Conservation (phyloP, 2,113 vertebrate species). For the Xiphophorus couchianus region DNA sequence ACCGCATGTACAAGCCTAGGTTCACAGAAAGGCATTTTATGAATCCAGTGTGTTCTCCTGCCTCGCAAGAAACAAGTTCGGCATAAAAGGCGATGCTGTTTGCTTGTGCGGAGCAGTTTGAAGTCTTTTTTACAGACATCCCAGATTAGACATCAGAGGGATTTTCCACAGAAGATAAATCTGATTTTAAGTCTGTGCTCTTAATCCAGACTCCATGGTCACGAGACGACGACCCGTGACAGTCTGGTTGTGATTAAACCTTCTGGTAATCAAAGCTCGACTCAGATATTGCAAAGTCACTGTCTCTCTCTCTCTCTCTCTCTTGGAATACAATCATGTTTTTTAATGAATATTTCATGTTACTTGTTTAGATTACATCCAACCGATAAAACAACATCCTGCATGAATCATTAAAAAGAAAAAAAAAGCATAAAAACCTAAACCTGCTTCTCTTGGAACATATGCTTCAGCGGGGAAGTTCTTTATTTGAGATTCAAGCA, state of each 20-base stretch:
- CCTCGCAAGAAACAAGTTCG: neutral
- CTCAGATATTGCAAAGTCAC: slow-evolving; percentile 6
- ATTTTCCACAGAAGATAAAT: slow-evolving; percentile 20
- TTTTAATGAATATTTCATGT: neutral
- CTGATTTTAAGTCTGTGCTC: slow-evolving; percentile 16
- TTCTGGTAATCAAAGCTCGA: slow-evolving; percentile 9
- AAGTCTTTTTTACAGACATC: neutral
- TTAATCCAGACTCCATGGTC: slow-evolving; percentile 14
- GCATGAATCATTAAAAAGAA: neutral
- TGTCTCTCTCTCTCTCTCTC: slow-evolving; percentile 12
- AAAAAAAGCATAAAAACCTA: neutral
- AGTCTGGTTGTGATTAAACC: slow-evolving; percentile 21
- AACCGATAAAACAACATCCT: neutral
- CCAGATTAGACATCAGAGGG: slow-evolving; percentile 11
- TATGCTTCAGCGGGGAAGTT: slow-evolving; percentile 5
- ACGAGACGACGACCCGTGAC: neutral
- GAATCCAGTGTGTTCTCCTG: slow-evolving; percentile 18
- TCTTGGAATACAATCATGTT: slow-evolving; percentile 1
- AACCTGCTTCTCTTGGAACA: neutral
- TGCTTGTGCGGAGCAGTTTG: neutral
- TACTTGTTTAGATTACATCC: neutral
- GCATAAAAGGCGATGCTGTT: neutral
- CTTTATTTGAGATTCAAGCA: neutral
- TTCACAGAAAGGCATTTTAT: neutral
- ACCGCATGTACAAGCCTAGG: neutral